Evolutionary conservation across 2,888 invertebrate species (phyloP), one percentile per base, ranked within the genome.

Genomic region (Microdon myrmicae): DNA sequence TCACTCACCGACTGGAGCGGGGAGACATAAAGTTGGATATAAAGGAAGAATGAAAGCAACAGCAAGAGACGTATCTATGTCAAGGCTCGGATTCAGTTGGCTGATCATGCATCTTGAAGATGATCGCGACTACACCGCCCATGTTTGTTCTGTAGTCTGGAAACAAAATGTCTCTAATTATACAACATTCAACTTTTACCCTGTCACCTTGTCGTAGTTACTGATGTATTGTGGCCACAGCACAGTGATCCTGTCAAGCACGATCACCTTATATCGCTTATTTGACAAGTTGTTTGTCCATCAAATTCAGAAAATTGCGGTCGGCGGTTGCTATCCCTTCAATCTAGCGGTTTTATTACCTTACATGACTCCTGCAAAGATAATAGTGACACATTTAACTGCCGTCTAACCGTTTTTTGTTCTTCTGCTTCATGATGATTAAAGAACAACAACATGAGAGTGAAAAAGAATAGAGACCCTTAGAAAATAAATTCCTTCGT

Each of bases 81-180:
- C 17, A 29, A 34, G 23, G 22, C 22, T n/a, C 16, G 14, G 32
- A 19, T 34, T 13, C 48, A 38, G 56, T 29, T 49, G 48, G 48
- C 1, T 41, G 44, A 19, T 39, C 56, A 61, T 49, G 49, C 49
- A 39, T 34, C 29, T 25, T 35, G 19, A 4, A 38, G 35, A 19
- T 17, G 10, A 47, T 10, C 8, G 4, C 39, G 14, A 13, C 41
- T 3, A 48, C 35, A 41, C 48, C 56, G 56, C 56, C 56, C 37
- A 56, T 56, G 48, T 56, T 56, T 56, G 28, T 41, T 29, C 35
- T 48, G 34, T 19, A n/a, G n/a, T n/a, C n/a, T n/a, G n/a, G n/a
- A n/a, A 34, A 56, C 48, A 56, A 56, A 56, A 56, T 56, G 48
- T 43, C 41, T 16, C 41, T 56, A 56, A 56, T 48, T 56, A n/a